Percentiles rank a stretch among this genome's conserved stretches.
Evolutionary conservation across 1,140 invertebrate species (phyloP).

Genomic region (Aplysia californica): DNA sequence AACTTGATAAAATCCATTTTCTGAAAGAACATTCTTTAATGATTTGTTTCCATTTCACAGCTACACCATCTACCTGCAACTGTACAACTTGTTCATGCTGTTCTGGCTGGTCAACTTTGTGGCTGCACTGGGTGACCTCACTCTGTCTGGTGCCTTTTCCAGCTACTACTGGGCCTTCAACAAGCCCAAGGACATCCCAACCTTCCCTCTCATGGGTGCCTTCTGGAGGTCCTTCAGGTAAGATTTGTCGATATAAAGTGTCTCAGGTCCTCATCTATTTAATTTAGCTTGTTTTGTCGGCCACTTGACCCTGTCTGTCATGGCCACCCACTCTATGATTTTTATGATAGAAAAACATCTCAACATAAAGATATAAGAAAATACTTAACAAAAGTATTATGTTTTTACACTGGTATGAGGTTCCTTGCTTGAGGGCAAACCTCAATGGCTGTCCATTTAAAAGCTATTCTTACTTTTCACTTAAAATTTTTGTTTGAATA

Average conservation of each 20-base stretch:
- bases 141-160: slow-evolving; percentile 83
- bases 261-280: background rate
- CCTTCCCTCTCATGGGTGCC: slow-evolving; percentile 48
- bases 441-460: no score
- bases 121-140: slow-evolving; percentile 89
- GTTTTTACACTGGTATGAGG: background rate
- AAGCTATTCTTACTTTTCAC: no score
- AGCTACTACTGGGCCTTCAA: slow-evolving; percentile 96
- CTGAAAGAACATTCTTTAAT: background rate
- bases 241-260: background rate
- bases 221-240: slow-evolving; percentile 77
- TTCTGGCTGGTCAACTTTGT: slow-evolving; percentile 94
- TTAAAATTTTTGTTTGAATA: no score
- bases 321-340: background rate
- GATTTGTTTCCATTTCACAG: slow-evolving; percentile 33
- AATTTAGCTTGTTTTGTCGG: background rate
- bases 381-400: background rate
- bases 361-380: background rate
- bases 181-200: slow-evolving; percentile 83
- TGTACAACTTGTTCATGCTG: slow-evolving; percentile 86
- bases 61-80: slow-evolving; percentile 70
- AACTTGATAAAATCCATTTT: background rate
- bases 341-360: background rate
- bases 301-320: background rate
- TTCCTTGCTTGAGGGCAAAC: no score